phyloP scores from a whole-genome alignment of 2,888 invertebrate genomes.

The Eupeodes luniger region DNA sequence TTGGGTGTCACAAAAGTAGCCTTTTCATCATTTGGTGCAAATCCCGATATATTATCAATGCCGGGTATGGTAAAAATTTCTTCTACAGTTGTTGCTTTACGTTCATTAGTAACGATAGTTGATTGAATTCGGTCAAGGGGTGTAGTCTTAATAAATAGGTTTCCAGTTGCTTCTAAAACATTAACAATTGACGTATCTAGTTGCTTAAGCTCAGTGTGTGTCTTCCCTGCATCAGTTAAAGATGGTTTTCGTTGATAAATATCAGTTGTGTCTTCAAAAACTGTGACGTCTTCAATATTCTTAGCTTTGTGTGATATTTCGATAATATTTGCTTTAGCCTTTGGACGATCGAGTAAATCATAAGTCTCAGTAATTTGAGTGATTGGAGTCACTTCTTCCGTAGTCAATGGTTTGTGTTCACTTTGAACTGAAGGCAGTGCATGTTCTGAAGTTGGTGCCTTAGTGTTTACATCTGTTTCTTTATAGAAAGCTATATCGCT shows the following conservation, averaged over 20 bases:
- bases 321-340: constrained; percentile 76
- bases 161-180: constrained; percentile 78
- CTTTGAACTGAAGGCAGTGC: constrained; percentile 66
- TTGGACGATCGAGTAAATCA: constrained; percentile 76
- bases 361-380: constrained; percentile 79
- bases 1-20: constrained; percentile 41
- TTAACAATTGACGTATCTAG: constrained; percentile 77
- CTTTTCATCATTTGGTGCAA: constrained; percentile 53
- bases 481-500: constrained; percentile 50
- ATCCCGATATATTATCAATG: constrained; percentile 67
- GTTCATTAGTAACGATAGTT: constrained; percentile 72
- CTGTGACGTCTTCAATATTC: constrained; percentile 76
- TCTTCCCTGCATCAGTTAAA: constrained; percentile 33
- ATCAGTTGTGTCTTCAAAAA: constrained; percentile 78
- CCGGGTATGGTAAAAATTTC: constrained; percentile 77
- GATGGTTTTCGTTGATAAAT: constrained; percentile 46
- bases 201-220: constrained; percentile 70
- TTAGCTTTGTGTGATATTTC: constrained; percentile 77
- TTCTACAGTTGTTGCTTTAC: constrained; percentile 79
- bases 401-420: constrained; percentile 77
- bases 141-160: constrained; percentile 78
- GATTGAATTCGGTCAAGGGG: constrained; percentile 46
- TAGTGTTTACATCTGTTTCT: constrained; percentile 43
- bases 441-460: constrained; percentile 56
- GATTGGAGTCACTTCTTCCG: constrained; percentile 79